Percentiles rank a stretch among this genome's conserved stretches.
These are phyloP conservation scores for Liparis tanakae DNA, from an alignment of 2,797 vertebrate genomes.

Conservation along the genomic window DNA sequence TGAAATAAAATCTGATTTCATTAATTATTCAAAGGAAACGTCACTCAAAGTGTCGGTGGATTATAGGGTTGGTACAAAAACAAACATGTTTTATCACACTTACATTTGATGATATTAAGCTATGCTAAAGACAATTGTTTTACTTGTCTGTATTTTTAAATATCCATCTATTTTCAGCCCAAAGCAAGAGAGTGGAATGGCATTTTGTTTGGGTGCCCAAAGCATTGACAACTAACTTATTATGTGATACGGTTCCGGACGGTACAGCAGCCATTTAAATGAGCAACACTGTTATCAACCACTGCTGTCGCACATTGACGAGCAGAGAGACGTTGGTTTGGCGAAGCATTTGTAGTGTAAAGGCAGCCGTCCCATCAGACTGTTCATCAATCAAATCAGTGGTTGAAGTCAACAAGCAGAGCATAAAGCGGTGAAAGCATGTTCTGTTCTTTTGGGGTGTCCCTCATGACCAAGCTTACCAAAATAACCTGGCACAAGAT, in stretches of 20 bases:
- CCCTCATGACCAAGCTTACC: too few species aligned
- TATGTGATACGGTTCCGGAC: background rate
- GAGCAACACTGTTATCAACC: background rate
- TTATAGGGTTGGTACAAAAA: background rate
- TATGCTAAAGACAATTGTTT: background rate
- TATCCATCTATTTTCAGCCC: background rate
- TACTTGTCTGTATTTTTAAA: background rate
- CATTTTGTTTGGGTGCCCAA: background rate
- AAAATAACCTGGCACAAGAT: too few species aligned
- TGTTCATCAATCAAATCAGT: too few species aligned
- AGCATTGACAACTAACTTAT: background rate
- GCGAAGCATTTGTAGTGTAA: too few species aligned
- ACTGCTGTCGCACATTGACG: too few species aligned
- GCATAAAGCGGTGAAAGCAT: too few species aligned
- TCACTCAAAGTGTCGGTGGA: background rate
- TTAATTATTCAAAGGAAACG: background rate
- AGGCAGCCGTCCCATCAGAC: too few species aligned
- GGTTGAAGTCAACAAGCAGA: too few species aligned
- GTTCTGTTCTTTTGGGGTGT: too few species aligned
- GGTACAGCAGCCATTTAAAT: background rate
- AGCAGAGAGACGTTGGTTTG: too few species aligned
- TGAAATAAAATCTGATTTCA: background rate
- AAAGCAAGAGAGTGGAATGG: background rate
- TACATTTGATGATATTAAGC: background rate
- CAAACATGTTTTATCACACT: background rate